Percentiles rank a stretch among this genome's conserved stretches.
Conservation (phyloP, 2,113 vertebrate genomes). For the Alexandromys fortis region DNA sequence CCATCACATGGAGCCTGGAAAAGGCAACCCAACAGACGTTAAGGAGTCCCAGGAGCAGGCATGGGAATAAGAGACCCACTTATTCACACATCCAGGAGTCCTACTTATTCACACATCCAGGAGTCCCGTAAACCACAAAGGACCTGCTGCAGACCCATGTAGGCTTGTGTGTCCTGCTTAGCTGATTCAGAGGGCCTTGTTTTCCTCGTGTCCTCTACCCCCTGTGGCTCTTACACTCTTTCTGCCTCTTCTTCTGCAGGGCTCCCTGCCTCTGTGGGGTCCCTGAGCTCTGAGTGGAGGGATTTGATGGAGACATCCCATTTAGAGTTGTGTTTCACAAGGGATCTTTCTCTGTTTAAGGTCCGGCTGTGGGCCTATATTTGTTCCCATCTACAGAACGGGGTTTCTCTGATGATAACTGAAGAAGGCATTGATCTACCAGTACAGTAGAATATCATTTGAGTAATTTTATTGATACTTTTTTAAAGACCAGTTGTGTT, state of each 20-base stretch:
- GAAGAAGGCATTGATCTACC: background rate
- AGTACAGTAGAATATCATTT: background rate
- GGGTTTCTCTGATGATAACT: background rate
- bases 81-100: background rate
- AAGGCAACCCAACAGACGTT: background rate
- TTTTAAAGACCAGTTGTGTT: background rate
- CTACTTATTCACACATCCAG: background rate
- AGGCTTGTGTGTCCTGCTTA: background rate
- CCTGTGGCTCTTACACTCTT: background rate
- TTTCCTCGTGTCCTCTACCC: background rate
- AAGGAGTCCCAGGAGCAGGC: background rate
- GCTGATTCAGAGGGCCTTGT: background rate
- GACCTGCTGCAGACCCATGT: background rate
- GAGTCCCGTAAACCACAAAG: background rate
- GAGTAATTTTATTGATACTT: background rate
- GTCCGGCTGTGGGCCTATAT: background rate
- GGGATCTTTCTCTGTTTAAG: background rate
- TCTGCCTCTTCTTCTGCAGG: background rate
- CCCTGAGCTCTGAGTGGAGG: background rate
- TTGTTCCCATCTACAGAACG: background rate
- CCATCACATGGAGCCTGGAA: background rate
- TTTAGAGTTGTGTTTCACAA: background rate
- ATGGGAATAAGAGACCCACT: background rate
- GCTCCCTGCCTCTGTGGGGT: background rate
- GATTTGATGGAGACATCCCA: background rate